Conservation (phyloP, 2,113 vertebrate genomes). For the Saguinus imperator region DNA sequence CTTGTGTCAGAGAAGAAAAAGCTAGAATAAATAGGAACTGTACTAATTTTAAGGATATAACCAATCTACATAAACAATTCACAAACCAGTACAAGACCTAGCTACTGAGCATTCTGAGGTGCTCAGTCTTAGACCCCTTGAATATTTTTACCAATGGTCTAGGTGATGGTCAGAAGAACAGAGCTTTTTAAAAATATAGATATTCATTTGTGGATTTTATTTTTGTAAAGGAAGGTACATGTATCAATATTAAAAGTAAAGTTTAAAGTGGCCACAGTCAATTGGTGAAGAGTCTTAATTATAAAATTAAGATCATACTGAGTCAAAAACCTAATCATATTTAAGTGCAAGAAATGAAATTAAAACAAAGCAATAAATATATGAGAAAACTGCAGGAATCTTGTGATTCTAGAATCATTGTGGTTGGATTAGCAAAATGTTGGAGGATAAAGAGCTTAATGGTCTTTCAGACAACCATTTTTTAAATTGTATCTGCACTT, state of each 20-base stretch:
- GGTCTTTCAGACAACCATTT: neutral
- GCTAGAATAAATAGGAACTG: neutral
- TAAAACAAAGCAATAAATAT: neutral
- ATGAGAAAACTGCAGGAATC: slow-evolving; percentile 6
- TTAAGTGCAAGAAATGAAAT: neutral
- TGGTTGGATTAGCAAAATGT: neutral
- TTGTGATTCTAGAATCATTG: neutral
- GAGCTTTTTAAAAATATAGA: neutral
- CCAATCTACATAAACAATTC: neutral
- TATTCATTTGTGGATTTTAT: neutral
- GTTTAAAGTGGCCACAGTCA: neutral
- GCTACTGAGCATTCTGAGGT: neutral
- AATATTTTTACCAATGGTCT: neutral
- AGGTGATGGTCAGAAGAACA: neutral
- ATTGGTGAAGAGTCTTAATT: neutral
- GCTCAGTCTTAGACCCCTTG: neutral
- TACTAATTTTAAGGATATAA: neutral
- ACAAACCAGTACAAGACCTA: neutral
- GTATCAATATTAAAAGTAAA: slow-evolving; percentile 3
- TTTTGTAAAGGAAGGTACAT: neutral
- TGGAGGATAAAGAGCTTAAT: neutral
- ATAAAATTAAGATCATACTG: neutral
- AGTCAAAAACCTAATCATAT: neutral
- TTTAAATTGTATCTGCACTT: neutral
- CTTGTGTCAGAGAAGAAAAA: slow-evolving; percentile 7